phyloP scores from a whole-genome alignment of 1,140 invertebrate genomes.

The Sinonovacula constricta region DNA sequence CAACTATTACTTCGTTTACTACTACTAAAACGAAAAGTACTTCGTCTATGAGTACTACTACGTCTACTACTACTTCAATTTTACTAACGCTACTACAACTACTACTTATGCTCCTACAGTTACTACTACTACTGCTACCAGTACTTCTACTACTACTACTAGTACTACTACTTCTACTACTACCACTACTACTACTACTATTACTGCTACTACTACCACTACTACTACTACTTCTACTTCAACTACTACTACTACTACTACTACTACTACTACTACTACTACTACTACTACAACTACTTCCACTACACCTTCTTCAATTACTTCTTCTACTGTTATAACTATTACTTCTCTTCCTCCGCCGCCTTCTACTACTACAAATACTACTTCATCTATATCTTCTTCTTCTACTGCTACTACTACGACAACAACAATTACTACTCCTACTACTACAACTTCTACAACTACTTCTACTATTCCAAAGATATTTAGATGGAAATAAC shows the following conservation, averaged over 20 bases:
- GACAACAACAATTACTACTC: neutral
- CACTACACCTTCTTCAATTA: neutral
- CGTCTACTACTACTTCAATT: too few relatives aligned
- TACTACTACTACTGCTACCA: too few relatives aligned
- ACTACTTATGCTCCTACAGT: too few relatives aligned
- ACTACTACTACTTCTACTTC: neutral
- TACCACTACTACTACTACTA: constrained; percentile 27
- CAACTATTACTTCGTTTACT: too few relatives aligned
- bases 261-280: constrained; percentile 11
- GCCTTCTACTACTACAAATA: neutral
- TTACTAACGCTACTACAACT: too few relatives aligned
- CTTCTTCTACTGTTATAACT: neutral
- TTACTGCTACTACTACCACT: neutral
- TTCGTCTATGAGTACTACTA: too few relatives aligned
- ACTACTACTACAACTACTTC: neutral
- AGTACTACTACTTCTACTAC: constrained; percentile 33
- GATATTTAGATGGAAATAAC: too few relatives aligned
- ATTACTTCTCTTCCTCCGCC: neutral
- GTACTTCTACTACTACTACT: constrained; percentile 25
- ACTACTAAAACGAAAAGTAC: too few relatives aligned
- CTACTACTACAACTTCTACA: constrained; percentile 13
- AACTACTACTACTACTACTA: constrained; percentile 2
- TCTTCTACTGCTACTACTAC: constrained; percentile 5
- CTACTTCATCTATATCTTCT: neutral
- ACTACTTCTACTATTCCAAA: constrained; percentile 10